A percentile compares a stretch with the other conserved stretches of the same genome.
Conservation (phyloP, 2,888 invertebrate genomes). For the Heliconius cydno region DNA sequence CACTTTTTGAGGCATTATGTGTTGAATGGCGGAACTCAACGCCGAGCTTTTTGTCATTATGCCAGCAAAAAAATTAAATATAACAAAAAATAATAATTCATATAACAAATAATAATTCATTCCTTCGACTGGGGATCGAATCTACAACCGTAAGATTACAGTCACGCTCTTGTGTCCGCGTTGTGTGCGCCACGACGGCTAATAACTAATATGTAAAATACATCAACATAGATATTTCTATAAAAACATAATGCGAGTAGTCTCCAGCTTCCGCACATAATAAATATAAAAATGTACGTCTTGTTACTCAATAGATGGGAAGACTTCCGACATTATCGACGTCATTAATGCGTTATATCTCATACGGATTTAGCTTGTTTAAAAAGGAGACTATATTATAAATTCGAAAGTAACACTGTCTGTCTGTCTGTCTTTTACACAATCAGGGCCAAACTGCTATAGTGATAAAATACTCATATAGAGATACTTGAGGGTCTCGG, state of each 20-base stretch:
- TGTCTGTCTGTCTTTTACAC: no score
- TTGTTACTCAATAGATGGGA: slow-evolving; percentile 18
- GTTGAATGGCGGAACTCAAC: not conserved
- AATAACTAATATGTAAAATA: no score
- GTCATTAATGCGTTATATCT: not conserved
- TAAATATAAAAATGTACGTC: not conserved
- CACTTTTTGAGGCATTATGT: not conserved
- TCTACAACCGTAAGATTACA: not conserved
- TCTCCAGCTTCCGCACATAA: not conserved
- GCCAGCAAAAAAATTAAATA: not conserved
- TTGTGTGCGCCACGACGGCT: no score
- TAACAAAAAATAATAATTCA: not conserved
- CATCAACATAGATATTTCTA: not conserved
- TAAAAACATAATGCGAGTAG: no score
- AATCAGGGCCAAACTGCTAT: no score
- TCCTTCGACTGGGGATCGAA: not conserved
- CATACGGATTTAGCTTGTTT: not conserved
- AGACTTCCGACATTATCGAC: slow-evolving; percentile 7
- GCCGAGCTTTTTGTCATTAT: not conserved
- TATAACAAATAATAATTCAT: not conserved
- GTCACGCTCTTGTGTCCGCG: no score
- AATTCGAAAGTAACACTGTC: no score
- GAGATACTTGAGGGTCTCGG: no score
- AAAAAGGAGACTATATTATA: no score
- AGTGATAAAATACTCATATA: no score